These are phyloP conservation scores for Petrolisthes cinctipes DNA, from an alignment of 2,888 invertebrate genomes.

Conservation along the genomic window DNA sequence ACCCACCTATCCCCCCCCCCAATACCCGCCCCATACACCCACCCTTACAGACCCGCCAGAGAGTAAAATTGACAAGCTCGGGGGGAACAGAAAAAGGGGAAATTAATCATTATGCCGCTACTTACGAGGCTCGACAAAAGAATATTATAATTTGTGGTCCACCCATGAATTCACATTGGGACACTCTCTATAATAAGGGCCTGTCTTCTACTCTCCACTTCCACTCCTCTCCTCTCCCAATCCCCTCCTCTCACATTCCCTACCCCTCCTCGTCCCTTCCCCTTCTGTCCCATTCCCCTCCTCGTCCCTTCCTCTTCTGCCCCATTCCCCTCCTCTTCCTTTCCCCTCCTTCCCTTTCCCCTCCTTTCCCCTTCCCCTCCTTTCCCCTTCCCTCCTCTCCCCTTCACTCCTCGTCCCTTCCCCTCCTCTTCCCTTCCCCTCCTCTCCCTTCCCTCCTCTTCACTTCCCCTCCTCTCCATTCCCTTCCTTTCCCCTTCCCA, in stretches of 20 bases:
- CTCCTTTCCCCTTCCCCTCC: constrained; percentile 1
- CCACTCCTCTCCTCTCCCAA: background rate
- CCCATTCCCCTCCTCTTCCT: background rate
- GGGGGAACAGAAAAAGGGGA: constrained; percentile 44
- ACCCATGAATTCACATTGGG: constrained; percentile 10
- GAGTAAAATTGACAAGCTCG: constrained; percentile 49
- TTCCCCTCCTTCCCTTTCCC: constrained; percentile 12
- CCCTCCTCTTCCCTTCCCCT: constrained; percentile 16
- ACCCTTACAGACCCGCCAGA: constrained; percentile 27
- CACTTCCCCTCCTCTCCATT: background rate
- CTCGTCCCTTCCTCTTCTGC: background rate
- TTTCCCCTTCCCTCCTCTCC: background rate
- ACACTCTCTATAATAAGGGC: background rate
- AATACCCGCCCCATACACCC: background rate
- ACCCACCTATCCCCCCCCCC: background rate
- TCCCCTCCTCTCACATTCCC: background rate
- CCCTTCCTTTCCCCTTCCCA: background rate
- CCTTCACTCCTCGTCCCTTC: constrained; percentile 13
- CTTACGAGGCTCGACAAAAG: constrained; percentile 47
- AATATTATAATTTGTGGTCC: constrained; percentile 42
- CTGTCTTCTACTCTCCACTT: background rate
- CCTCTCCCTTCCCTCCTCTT: constrained; percentile 12
- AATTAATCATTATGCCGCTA: constrained; percentile 48
- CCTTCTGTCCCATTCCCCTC: background rate
- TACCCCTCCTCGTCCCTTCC: background rate